These are phyloP conservation scores for Agapornis canus DNA, from an alignment of 2,797 vertebrate genomes.

Conservation along the genomic window DNA sequence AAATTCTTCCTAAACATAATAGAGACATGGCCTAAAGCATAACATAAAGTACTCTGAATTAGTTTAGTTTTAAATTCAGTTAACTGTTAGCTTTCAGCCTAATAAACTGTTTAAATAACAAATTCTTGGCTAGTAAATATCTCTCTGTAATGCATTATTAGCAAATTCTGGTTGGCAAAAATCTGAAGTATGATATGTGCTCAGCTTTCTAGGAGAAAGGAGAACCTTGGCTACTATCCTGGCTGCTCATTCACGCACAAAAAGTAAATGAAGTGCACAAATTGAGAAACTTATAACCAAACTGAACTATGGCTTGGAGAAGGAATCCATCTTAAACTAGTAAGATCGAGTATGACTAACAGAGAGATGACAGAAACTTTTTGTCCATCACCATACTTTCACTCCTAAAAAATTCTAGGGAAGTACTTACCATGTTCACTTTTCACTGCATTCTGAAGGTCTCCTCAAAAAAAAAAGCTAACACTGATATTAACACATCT, in stretches of 20 bases:
- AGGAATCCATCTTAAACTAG: background rate
- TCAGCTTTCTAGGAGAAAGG: background rate
- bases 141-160: background rate
- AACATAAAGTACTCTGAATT: background rate
- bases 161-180: background rate
- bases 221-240: background rate
- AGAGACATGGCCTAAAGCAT: background rate
- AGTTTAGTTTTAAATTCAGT: background rate
- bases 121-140: background rate
- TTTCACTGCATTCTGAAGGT: background rate
- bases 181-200: background rate
- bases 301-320: background rate
- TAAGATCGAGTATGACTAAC: background rate
- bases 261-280: background rate
- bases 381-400: background rate
- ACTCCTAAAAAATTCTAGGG: background rate
- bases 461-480: background rate
- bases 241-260: background rate
- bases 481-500: background rate
- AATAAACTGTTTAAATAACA: slow-evolving; percentile 9
- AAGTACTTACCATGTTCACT: background rate
- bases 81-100: slow-evolving; percentile 8
- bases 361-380: background rate
- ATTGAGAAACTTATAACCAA: background rate
- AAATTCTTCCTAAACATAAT: background rate